Base-by-base conservation (phyloP, 2,888 invertebrate species). In the Diachrysia chrysitis region DNA sequence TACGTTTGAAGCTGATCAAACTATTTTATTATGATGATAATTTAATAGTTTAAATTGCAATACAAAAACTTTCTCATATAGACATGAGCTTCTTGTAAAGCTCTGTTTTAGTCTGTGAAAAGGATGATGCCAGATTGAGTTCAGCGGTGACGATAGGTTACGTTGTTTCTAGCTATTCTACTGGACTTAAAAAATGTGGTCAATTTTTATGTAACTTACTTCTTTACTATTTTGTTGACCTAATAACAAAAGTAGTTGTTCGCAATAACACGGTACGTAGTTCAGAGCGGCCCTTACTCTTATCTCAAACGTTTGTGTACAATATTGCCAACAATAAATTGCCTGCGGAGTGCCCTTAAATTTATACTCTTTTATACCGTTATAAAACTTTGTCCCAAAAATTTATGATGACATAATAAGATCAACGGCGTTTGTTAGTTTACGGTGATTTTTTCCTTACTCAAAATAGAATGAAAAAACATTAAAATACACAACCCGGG, bases 251-350 rank as follows among this genome's bases (percentile, higher is more conserved):
- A 9, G 21, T 17, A 19, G 17, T 9, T 7, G 48, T 48, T 10
- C 7, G 10, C 48, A 17, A 48, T 19, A 48, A 48, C n/a, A 17
- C 48, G 17, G 48, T 19, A 9, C 10, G 19, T 48, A 10, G 17
- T 19, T 19, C 17, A 48, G 19, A 19, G 9, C 48, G 19, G 19
- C 17, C 12, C 48, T 51, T 21, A 51, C 19, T 21, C 48, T 51
- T 51, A 51, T 51, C 48, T 51, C 14, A 12, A 21, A 5, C 19
- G 48, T 21, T 51, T 21, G 48, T 51, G 48, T 21, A 51, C 19
- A 51, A 51, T 51, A 51, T 51, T 51, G 48, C 48, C 48, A 3
- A 51, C 48, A 51, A 21, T 51, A 51, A 51, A 51, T 51, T 51
- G 19, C 12, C 48, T 51, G n/a, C 42, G 42, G n/a, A 42, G n/a